Evolutionary conservation across 2,888 invertebrate genomes (phyloP), one percentile per base, ranked within the genome.

Genomic region (Perdita meconis): DNA sequence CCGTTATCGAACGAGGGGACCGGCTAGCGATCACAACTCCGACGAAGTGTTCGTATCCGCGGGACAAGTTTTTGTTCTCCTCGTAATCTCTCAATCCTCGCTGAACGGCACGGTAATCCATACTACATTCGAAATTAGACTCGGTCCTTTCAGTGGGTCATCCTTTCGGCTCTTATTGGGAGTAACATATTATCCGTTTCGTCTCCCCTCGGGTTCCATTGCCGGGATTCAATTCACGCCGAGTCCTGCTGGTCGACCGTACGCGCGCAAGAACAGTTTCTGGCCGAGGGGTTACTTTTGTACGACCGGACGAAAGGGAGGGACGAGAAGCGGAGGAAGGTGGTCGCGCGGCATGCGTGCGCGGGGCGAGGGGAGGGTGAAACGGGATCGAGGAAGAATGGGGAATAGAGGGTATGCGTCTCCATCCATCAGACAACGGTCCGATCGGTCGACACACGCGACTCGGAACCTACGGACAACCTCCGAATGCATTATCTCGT

Each of bases 391-490:
- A 84, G 87, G 84, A 87, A 89, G 89, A 87, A 88, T 86, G 88
- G 85, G 82, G 86, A 84, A 87, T 86, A 87, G 89, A 87, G 87
- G 85, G 85, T 84, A 83, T 89, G 90, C 88, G 90, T 90, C 90
- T 90, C 90, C 91, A 92, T 91, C 92, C 91, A 91, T 91, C 92
- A 92, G 90, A 78, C 82, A 87, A 83, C 86, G 87, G 87, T 86
- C 88, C 87, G 89, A 88, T 88, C 88, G 87, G 78, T 84, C 88
- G 86, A 88, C 87, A 90, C 91, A 88, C 90, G 88, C 89, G 88
- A 86, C 83, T 86, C 81, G 78, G n/a, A 86, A 82, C 83, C 73
- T 81, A 84, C 84, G 80, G 82, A 86, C 86, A 86, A 83, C 81
- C 86, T 87, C 84, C 85, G 88, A 89, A 89, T 90, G 90, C 90